A percentile compares a stretch with the other conserved stretches of the same genome.
Evolutionary conservation across 2,113 vertebrate genomes (phyloP).

Genomic region (Trogon surrucura): DNA sequence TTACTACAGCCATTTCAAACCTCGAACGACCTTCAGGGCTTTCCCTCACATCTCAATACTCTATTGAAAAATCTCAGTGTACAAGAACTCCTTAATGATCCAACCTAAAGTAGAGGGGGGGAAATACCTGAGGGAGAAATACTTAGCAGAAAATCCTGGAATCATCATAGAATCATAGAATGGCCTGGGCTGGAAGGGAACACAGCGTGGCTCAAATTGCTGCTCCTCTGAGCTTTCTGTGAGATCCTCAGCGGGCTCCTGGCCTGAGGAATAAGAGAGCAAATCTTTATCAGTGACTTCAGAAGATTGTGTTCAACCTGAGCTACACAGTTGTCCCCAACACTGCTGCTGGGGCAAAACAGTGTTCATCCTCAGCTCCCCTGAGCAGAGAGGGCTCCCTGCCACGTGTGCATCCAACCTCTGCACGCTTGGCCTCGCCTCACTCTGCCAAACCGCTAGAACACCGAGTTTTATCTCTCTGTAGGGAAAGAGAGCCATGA

Average conservation of each 20-base stretch:
- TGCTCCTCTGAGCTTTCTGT: not conserved
- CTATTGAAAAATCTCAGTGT: no score
- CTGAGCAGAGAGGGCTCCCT: not conserved
- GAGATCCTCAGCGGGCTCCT: not conserved
- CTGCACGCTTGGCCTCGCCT: not conserved
- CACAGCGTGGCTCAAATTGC: not conserved
- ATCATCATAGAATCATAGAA: no score
- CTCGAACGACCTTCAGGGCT: not conserved
- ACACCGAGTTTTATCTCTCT: not conserved
- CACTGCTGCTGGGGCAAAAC: not conserved
- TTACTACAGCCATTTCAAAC: not conserved
- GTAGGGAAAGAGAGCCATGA: not conserved
- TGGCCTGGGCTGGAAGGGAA: not conserved
- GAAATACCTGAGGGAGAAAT: no score
- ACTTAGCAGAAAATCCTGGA: no score
- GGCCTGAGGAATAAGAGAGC: not conserved
- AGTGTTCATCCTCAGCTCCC: rapidly evolving
- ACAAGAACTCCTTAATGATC: no score
- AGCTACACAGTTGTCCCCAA: not conserved
- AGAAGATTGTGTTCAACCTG: not conserved
- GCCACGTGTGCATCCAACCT: not conserved
- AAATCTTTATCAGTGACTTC: not conserved
- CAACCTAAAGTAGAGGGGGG: no score
- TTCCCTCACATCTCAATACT: not conserved
- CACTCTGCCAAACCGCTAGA: not conserved